Percentiles rank a stretch among this genome's conserved stretches.
Conservation (phyloP, 2,113 vertebrate species). For the Astur gentilis region DNA sequence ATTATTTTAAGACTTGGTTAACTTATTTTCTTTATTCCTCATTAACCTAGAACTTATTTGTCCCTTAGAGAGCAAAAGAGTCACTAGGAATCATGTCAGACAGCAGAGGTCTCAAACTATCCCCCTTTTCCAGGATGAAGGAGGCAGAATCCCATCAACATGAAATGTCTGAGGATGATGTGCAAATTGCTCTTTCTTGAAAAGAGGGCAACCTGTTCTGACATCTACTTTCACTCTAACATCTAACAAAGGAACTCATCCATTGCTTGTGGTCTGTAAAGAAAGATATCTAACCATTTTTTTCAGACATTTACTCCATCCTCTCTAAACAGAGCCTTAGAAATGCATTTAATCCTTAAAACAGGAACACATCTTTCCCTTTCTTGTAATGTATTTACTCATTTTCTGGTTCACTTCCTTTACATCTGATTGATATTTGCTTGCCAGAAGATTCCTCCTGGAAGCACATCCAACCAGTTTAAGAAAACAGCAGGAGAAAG, state of each 20-base stretch:
- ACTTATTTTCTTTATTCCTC: background rate
- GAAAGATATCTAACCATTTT: background rate
- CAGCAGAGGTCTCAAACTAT: background rate
- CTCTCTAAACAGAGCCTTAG: background rate
- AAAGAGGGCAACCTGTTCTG: background rate
- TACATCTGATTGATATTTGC: background rate
- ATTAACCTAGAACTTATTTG: background rate
- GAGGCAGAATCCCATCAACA: background rate
- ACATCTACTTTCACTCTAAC: background rate
- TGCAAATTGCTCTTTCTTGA: background rate
- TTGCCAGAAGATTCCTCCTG: background rate
- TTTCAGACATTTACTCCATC: background rate
- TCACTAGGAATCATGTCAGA: background rate
- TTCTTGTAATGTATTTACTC: background rate
- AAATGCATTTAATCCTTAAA: background rate
- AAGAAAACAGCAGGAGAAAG: background rate
- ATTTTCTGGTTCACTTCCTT: background rate
- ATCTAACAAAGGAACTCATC: background rate
- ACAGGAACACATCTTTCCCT: background rate
- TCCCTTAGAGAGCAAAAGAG: background rate
- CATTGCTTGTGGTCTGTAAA: background rate
- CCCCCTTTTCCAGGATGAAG: background rate
- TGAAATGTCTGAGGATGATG: background rate
- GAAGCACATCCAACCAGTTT: background rate
- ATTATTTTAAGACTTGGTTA: background rate